Conservation (phyloP, 1,140 invertebrate genomes). For the Apis florea region DNA sequence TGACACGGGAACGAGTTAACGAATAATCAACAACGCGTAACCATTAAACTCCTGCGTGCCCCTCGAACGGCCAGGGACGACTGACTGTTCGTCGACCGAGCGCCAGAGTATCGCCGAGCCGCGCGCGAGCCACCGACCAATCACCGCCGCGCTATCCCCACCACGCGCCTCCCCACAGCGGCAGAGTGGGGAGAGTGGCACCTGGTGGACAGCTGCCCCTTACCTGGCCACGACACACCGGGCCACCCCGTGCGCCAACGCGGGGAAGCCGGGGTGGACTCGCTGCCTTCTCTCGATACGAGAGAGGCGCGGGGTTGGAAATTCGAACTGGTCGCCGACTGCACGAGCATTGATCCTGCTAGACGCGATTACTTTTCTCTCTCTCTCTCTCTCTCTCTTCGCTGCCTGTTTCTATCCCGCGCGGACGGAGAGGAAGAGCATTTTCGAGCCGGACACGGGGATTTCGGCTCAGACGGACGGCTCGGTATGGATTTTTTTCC, state of each 20-base stretch:
- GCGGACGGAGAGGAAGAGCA: slow-evolving; percentile 16
- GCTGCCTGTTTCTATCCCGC: background rate
- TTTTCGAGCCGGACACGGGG: slow-evolving; percentile 17
- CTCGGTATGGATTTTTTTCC: slow-evolving; percentile 8
- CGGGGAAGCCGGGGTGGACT: slow-evolving; percentile 45
- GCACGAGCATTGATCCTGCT: slow-evolving; percentile 51
- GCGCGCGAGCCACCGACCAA: slow-evolving; percentile 78
- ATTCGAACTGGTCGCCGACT: slow-evolving; percentile 54
- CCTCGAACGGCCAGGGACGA: slow-evolving; percentile 72
- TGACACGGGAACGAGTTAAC: slow-evolving; percentile 46
- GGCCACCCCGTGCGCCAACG: slow-evolving; percentile 65
- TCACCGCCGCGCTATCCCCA: slow-evolving; percentile 43
- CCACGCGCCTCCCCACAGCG: slow-evolving; percentile 19
- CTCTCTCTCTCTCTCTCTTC: background rate
- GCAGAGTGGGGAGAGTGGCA: slow-evolving; percentile 62
- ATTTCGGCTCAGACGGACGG: background rate
- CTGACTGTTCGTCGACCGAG: slow-evolving; percentile 68
- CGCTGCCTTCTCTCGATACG: slow-evolving; percentile 20
- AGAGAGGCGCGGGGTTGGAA: slow-evolving; percentile 54
- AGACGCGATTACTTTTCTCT: slow-evolving; percentile 44
- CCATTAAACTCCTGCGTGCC: slow-evolving; percentile 42
- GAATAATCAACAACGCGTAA: slow-evolving; percentile 28
- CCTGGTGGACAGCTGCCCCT: slow-evolving; percentile 77
- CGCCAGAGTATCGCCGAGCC: slow-evolving; percentile 69
- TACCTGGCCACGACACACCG: slow-evolving; percentile 72